Conservation (phyloP, 2,888 invertebrate species). For the Cryptocephalus primarius region DNA sequence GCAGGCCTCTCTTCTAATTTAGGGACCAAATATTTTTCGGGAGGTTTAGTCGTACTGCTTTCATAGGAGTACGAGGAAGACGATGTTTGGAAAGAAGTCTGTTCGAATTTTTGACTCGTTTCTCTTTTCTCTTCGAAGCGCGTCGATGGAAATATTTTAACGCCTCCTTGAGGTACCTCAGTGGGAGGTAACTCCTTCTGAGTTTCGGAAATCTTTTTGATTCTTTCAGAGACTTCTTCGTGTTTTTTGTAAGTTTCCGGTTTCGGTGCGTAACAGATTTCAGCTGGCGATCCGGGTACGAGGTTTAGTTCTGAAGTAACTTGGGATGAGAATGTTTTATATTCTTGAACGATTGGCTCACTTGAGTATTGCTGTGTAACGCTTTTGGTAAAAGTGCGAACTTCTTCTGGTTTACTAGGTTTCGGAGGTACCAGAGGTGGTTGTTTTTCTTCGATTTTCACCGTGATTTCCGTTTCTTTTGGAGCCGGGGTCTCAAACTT, state of each 20-base stretch:
- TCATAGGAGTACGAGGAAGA: slow-evolving; percentile 19
- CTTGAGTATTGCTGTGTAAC: slow-evolving; percentile 8
- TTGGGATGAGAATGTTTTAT: slow-evolving; percentile 18
- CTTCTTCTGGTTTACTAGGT: slow-evolving; percentile 11
- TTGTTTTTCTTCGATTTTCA: slow-evolving; percentile 22
- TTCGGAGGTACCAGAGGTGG: slow-evolving; percentile 20
- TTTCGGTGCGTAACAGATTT: slow-evolving; percentile 53
- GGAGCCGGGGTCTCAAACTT: slow-evolving; percentile 32
- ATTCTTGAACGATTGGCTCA: slow-evolving; percentile 15
- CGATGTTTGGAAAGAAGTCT: slow-evolving; percentile 18
- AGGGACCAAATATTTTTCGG: slow-evolving; percentile 39
- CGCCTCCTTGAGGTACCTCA: slow-evolving; percentile 18
- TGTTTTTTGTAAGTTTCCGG: slow-evolving; percentile 26
- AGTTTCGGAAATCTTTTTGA: slow-evolving; percentile 48
- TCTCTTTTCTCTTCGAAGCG: slow-evolving; percentile 12
- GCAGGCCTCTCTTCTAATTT: slow-evolving; percentile 20
- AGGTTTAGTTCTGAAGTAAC: slow-evolving; percentile 42
- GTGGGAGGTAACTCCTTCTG: slow-evolving; percentile 38
- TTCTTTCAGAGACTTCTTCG: slow-evolving; percentile 46
- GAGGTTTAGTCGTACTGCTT: slow-evolving; percentile 40
- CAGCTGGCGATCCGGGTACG: slow-evolving; percentile 59
- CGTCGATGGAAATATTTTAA: slow-evolving; percentile 15
- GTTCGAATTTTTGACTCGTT: slow-evolving; percentile 21
- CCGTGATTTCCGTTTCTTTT: slow-evolving; percentile 25
- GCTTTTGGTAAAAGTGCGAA: not conserved